A percentile compares a stretch with the other conserved stretches of the same genome.
Evolutionary conservation across 2,888 invertebrate genomes (phyloP).

Genomic region (Corbicula japonica): DNA sequence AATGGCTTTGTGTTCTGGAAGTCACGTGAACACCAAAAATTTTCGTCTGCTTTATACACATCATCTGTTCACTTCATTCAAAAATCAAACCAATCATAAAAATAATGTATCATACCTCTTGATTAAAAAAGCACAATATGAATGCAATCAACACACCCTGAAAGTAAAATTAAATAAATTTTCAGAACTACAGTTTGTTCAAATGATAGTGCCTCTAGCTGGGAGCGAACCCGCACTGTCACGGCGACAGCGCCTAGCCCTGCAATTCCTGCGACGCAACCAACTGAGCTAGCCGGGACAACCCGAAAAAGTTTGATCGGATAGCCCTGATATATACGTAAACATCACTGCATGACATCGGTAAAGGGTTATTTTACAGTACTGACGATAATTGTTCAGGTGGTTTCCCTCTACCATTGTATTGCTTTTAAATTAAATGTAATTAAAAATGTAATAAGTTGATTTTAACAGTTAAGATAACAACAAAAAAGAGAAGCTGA

Average conservation of each 20-base stretch:
- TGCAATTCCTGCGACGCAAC: not conserved
- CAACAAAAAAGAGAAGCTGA: no score
- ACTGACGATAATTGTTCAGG: no score
- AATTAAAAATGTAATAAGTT: no score
- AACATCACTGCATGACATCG: no score
- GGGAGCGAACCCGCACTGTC: no score
- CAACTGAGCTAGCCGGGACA: not conserved
- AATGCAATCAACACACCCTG: constrained; percentile 63
- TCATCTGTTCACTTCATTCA: no score
- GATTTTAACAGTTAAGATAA: no score
- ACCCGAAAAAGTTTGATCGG: not conserved
- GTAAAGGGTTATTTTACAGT: no score
- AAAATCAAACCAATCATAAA: not conserved
- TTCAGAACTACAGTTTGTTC: not conserved
- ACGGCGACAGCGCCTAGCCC: no score
- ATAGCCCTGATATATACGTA: not conserved
- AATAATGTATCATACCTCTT: constrained; percentile 47
- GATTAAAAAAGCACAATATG: constrained; percentile 58
- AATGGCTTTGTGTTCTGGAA: not conserved
- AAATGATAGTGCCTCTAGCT: not conserved
- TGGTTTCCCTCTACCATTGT: no score
- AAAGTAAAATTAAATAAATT: constrained; percentile 19
- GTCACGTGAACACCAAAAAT: not conserved
- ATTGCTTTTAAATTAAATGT: no score
- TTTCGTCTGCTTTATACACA: not conserved